Evolutionary conservation across 2,797 vertebrate genomes (phyloP), one percentile per base, ranked within the genome.

Genomic region (Ctenochaetus hawaiiensis): DNA sequence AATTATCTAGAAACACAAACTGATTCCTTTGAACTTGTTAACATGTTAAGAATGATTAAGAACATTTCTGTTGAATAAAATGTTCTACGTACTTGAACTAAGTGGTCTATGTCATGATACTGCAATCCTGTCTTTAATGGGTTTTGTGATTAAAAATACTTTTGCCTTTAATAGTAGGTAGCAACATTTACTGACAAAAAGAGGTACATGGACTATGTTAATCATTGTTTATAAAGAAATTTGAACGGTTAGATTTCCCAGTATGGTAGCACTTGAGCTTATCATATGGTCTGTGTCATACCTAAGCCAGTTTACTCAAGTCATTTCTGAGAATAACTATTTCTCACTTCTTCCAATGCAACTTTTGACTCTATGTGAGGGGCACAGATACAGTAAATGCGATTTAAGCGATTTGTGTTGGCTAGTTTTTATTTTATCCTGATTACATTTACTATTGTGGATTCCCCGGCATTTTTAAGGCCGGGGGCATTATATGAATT

Each of bases 171-270:
- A 49, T 26, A 58, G 70, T 30, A 52, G 66, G 18, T 30, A 13
- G 13, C 17, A 62, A 18, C 26, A 23, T 72, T 52, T 62, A 23
- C 23, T 54, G 30, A 58, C 23, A 60, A 59, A 56, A 22, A 54
- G 57, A 58, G 23, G 43, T 18, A n/a, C 18, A 18, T 5, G 48
- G 30, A 10, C 12, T 30, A 51, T 75, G 37, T 44, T 72, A 77
- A 61, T 58, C 10, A 67, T 56, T 43, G 14, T 78, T 63, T 64
- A 63, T 64, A 64, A 67, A 72, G 52, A 14, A 20, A 34, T 60
- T 7, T n/a, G 39, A 78, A 66, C 23, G 26, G 60, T 51, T 45
- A 3, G 48, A 81, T 62, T 77, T 80, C 62, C 85, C 80, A 80
- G 14, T 78, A 80, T 73, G 54, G 79, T 18, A 30, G 26, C 14